Evolutionary conservation across 2,888 invertebrate genomes (phyloP), one percentile per base, ranked within the genome.

Genomic region (Cryptosula pallasiana): DNA sequence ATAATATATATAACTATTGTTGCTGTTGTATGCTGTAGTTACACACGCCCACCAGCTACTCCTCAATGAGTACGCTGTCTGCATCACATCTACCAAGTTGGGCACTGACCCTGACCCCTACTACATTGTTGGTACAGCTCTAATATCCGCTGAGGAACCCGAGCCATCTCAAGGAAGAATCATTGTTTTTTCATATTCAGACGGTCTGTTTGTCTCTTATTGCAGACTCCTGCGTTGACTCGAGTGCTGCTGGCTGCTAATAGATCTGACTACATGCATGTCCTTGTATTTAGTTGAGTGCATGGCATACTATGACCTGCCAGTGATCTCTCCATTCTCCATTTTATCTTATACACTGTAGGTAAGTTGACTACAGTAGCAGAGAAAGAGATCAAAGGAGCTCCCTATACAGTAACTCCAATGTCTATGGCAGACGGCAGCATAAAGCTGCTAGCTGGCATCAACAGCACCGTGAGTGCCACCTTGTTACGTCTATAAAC

Each of bases 301-400:
- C n/a, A n/a, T n/a, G n/a, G n/a, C n/a, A n/a, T n/a, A n/a, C n/a
- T n/a, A n/a, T n/a, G n/a, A n/a, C n/a, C n/a, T n/a, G n/a, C n/a
- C n/a, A n/a, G n/a, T n/a, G n/a, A n/a, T n/a, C n/a, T n/a, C n/a
- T n/a, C n/a, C n/a, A n/a, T n/a, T n/a, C n/a, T n/a, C n/a, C n/a
- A n/a, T n/a, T n/a, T n/a, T n/a, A n/a, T n/a, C n/a, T n/a, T 55
- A 13, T 58, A 16, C 9, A 9, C 16, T 71, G 1, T 76, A 85
- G 85, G 84, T 63, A 86, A 86, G 77, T 76, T 87, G 32, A 82
- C 81, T 45, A 92, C 92, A 81, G 90, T 96, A 0, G 92, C 94
- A 0, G 99, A 99, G 81, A 97, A 97, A 78, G 97, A 98, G 84
- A 92, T 96, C 74, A 95, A 96, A 85, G 97, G 99, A 5, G 92